A percentile compares a stretch with the other conserved stretches of the same genome.
phyloP scores from a whole-genome alignment of 1,140 invertebrate genomes.

The Zaprionus gabonicus region DNA sequence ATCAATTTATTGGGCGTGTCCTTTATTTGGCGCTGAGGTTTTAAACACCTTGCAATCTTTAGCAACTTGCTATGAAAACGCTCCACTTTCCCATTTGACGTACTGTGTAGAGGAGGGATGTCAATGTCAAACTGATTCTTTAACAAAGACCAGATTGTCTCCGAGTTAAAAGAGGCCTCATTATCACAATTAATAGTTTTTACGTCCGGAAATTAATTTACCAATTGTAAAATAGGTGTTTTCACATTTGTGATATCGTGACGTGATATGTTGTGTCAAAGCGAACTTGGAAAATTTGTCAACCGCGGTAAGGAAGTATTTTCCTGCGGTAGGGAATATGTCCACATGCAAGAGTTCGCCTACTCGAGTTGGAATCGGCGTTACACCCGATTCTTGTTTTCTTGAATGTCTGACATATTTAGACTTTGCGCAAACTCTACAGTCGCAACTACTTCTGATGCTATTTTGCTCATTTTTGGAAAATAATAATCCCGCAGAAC shows the following conservation, averaged over 20 bases:
- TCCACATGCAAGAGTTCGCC: background rate
- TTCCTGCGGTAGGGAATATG: background rate
- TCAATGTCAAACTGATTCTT: no score
- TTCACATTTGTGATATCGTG: background rate
- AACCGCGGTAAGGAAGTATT: background rate
- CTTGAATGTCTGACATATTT: background rate
- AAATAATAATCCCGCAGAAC: slow-evolving; percentile 1
- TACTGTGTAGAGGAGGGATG: background rate
- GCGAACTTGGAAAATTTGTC: slow-evolving; percentile 8
- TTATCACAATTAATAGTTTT: slow-evolving; percentile 1
- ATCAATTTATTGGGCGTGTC: no score
- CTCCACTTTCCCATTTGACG: background rate
- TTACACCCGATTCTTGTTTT: background rate
- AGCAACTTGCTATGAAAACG: background rate
- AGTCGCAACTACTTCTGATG: background rate
- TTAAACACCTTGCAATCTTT: background rate
- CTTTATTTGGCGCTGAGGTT: no score
- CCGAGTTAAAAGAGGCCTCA: background rate
- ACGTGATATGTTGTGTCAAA: background rate
- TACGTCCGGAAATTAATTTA: background rate
- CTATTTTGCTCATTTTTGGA: background rate
- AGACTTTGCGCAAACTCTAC: background rate
- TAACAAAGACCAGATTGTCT: background rate
- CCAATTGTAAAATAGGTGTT: background rate
- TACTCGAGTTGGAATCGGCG: background rate